These are phyloP conservation scores for Schizopygopsis pylzovi DNA, from an alignment of 2,797 vertebrate genomes.

Conservation along the genomic window DNA sequence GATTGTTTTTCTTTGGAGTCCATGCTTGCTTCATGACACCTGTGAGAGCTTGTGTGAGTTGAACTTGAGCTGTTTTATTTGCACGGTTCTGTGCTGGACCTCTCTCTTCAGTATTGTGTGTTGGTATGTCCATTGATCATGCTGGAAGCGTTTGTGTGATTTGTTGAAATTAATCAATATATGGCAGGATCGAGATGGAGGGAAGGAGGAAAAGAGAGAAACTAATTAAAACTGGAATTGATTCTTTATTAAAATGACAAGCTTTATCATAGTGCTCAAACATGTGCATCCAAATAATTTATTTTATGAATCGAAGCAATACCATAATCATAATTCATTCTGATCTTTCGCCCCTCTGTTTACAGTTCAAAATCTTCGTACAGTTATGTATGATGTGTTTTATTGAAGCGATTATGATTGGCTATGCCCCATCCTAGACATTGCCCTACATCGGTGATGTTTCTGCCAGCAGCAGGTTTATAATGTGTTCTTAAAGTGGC, in stretches of 20 bases:
- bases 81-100: not conserved
- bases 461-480: not conserved
- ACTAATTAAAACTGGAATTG: conserved; percentile 13
- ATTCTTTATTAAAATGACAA: conserved; percentile 38
- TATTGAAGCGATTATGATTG: not conserved
- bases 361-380: not conserved
- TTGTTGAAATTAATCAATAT: conserved; percentile 17
- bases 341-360: not conserved
- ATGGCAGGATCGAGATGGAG: not conserved
- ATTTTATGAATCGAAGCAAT: not conserved
- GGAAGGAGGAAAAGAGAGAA: not conserved
- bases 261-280: conserved; percentile 36
- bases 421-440: not conserved
- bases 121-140: not conserved
- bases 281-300: not conserved
- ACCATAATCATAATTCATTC: not conserved
- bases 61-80: not conserved
- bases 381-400: not conserved
- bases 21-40: not conserved
- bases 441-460: not conserved
- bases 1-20: not conserved
- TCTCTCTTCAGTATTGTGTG: not conserved
- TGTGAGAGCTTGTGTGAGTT: not conserved
- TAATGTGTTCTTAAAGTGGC: not conserved
- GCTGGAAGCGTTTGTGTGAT: not conserved